These are phyloP conservation scores for Onychostoma macrolepis DNA, from an alignment of 2,113 vertebrate species.

Conservation along the genomic window DNA sequence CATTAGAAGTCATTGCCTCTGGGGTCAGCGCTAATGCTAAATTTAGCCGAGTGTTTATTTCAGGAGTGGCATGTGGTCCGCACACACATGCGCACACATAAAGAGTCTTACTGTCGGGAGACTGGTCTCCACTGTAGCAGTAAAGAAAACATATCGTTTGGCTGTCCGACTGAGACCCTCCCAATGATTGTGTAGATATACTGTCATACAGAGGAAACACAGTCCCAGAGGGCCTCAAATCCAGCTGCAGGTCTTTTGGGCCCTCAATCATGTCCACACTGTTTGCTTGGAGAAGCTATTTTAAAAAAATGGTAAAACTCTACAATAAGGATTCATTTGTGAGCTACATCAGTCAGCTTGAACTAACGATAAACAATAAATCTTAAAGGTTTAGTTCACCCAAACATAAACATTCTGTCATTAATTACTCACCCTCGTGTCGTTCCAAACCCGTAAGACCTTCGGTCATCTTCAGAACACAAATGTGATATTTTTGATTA, in stretches of 20 bases:
- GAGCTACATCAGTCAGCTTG: neutral
- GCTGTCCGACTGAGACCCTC: constrained; percentile 6
- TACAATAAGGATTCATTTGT: neutral
- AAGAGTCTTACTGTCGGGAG: constrained; percentile 40
- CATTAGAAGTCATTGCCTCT: constrained; percentile 56
- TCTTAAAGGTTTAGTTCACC: neutral
- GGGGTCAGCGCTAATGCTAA: constrained; percentile 58
- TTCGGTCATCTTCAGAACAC: no score
- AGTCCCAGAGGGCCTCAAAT: constrained; percentile 18
- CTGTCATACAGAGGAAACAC: constrained; percentile 2
- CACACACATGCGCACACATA: constrained; percentile 43
- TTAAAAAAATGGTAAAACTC: neutral
- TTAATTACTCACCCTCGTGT: no score
- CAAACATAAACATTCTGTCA: no score
- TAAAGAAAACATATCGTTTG: constrained; percentile 53
- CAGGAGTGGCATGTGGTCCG: constrained; percentile 53
- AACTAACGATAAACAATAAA: neutral
- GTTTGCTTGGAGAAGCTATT: neutral
- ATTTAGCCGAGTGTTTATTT: constrained; percentile 65
- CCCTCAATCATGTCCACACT: neutral
- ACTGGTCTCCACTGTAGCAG: constrained; percentile 39
- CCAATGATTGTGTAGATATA: neutral
- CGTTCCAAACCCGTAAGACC: no score
- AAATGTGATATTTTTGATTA: no score
- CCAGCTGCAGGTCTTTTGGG: neutral